A percentile compares a stretch with the other conserved stretches of the same genome.
phyloP scores from a whole-genome alignment of 2,797 vertebrate species.

The Pelodytes ibericus region DNA sequence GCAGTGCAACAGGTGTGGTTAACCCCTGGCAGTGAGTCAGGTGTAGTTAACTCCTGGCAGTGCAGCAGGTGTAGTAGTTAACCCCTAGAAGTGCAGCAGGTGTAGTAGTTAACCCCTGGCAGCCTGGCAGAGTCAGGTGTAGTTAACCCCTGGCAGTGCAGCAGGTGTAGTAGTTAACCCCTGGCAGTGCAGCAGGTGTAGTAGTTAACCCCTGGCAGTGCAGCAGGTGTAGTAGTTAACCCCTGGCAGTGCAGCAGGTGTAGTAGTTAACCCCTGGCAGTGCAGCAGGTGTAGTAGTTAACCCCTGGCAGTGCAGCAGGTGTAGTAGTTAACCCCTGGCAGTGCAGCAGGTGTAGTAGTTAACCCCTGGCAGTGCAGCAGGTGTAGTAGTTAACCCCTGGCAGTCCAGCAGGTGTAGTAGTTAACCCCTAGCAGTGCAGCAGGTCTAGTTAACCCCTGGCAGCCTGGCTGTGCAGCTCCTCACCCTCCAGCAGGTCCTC shows the following conservation, averaged over 20 bases:
- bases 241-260: not conserved
- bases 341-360: not conserved
- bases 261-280: not conserved
- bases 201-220: not conserved
- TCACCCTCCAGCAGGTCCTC: constrained; percentile 89
- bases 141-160: not conserved
- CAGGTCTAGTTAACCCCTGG: not conserved
- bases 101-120: not conserved
- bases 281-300: not conserved
- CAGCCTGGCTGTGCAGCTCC: not conserved
- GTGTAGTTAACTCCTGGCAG: no score
- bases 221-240: no score
- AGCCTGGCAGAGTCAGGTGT: not conserved
- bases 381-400: not conserved
- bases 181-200: not conserved
- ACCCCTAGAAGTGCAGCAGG: not conserved
- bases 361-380: not conserved
- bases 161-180: not conserved
- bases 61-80: not conserved
- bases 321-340: no score
- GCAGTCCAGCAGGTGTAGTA: no score
- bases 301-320: not conserved
- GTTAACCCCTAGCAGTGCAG: no score
- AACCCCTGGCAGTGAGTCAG: not conserved
- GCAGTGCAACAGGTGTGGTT: not conserved